A percentile compares a stretch with the other conserved stretches of the same genome.
Evolutionary conservation across 2,797 vertebrate species (phyloP).

Genomic region (Manis crassicaudata): DNA sequence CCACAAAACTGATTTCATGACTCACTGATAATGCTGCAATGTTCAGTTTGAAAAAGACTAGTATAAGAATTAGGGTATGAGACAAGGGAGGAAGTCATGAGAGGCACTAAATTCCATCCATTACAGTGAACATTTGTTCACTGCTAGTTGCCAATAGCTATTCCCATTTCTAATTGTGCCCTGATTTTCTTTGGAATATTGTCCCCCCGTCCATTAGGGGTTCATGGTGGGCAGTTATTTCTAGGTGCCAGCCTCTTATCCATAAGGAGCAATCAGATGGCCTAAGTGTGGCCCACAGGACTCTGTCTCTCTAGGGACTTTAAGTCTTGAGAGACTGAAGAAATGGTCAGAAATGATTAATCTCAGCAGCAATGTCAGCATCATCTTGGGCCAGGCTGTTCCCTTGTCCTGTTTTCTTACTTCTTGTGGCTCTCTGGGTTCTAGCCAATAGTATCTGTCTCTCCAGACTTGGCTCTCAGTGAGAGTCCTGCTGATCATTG

Average conservation of each 20-base stretch:
- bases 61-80: neutral
- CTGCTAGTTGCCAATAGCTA: neutral
- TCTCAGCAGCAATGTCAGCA: neutral
- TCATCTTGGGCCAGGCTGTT: neutral
- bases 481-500: neutral
- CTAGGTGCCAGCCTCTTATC: neutral
- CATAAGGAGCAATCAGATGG: neutral
- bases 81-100: neutral
- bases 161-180: neutral
- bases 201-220: neutral
- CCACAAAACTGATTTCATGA: neutral
- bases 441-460: neutral
- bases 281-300: neutral
- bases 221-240: neutral
- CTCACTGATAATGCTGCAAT: neutral
- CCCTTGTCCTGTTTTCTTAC: neutral
- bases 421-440: neutral
- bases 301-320: neutral
- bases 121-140: neutral
- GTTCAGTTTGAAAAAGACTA: neutral
- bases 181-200: neutral
- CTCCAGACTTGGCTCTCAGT: neutral
- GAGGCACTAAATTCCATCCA: neutral
- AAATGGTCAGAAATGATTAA: neutral
- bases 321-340: neutral